phyloP scores from a whole-genome alignment of 2,888 invertebrate species.

The Acrocera orbiculus region DNA sequence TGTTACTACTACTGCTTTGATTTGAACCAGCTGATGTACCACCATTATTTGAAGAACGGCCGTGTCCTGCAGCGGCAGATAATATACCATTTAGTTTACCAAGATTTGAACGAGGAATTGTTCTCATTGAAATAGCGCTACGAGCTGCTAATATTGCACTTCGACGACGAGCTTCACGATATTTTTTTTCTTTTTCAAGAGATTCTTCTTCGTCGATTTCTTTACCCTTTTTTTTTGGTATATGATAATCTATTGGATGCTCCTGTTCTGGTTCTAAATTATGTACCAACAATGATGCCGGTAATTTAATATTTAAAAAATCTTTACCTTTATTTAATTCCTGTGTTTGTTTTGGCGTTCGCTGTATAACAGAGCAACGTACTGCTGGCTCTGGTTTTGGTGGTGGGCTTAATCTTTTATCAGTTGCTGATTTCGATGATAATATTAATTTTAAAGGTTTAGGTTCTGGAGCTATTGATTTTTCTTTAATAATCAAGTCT shows the following conservation, averaged over 20 bases:
- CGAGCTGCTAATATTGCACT: conserved; percentile 41
- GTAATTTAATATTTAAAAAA: conserved; percentile 34
- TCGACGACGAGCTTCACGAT: conserved; percentile 48
- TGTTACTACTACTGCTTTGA: conserved; percentile 21
- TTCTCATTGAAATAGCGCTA: conserved; percentile 37
- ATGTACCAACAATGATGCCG: conserved; percentile 32
- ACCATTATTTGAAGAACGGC: conserved; percentile 44
- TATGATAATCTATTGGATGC: conserved; percentile 76
- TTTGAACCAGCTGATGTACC: conserved; percentile 32
- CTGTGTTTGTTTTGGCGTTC: conserved; percentile 41
- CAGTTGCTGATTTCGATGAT: conserved; percentile 34
- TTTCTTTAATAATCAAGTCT: conserved; percentile 42
- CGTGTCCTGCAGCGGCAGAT: conserved; percentile 65
- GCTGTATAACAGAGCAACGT: conserved; percentile 65
- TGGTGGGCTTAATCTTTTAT: conserved; percentile 35
- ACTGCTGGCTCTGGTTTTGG: conserved; percentile 48
- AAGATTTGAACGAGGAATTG: conserved; percentile 31
- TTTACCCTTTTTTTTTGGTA: conserved; percentile 56
- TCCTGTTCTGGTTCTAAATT: conserved; percentile 53
- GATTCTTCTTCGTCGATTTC: conserved; percentile 18
- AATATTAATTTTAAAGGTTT: conserved; percentile 41
- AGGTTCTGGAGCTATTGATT: conserved; percentile 42
- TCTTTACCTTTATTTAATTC: conserved; percentile 20
- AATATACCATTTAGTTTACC: conserved; percentile 46
- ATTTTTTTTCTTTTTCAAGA: conserved; percentile 39